A percentile compares a stretch with the other conserved stretches of the same genome.
phyloP scores from a whole-genome alignment of 2,113 vertebrate species.

The Heterocephalus glaber region DNA sequence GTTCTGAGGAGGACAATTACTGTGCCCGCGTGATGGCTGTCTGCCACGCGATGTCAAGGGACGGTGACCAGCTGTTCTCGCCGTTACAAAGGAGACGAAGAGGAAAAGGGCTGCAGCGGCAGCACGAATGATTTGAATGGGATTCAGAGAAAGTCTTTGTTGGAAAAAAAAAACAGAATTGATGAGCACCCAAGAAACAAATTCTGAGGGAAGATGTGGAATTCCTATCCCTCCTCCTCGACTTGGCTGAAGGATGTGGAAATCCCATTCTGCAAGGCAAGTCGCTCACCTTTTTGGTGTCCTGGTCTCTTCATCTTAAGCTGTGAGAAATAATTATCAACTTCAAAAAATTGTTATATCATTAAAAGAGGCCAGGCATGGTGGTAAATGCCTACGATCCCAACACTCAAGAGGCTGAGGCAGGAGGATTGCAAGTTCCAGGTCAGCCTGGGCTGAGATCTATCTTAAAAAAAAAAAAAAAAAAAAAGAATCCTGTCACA shows the following conservation, averaged over 20 bases:
- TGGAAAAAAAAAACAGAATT: conserved; percentile 7
- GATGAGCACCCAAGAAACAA: background rate
- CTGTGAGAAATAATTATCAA: background rate
- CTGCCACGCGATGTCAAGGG: background rate
- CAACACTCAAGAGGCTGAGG: background rate
- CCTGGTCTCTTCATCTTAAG: background rate
- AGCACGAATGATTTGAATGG: background rate
- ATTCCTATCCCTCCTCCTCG: background rate
- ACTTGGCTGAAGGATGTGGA: background rate
- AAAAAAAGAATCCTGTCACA: background rate
- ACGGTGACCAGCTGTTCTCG: conserved; percentile 72
- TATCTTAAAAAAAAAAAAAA: background rate
- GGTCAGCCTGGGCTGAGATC: background rate
- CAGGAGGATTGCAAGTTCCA: background rate
- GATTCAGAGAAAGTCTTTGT: conserved; percentile 42
- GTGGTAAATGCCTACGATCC: background rate
- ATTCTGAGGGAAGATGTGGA: background rate
- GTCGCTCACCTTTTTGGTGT: background rate
- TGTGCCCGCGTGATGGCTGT: background rate
- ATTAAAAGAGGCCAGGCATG: background rate
- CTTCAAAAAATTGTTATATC: background rate
- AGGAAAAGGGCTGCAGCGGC: background rate
- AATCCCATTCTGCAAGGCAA: background rate
- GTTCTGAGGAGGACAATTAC: conserved; percentile 63
- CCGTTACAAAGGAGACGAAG: conserved; percentile 48